Evolutionary conservation across 2,797 vertebrate genomes (phyloP).

Genomic region (Pteronotus mesoamericanus): DNA sequence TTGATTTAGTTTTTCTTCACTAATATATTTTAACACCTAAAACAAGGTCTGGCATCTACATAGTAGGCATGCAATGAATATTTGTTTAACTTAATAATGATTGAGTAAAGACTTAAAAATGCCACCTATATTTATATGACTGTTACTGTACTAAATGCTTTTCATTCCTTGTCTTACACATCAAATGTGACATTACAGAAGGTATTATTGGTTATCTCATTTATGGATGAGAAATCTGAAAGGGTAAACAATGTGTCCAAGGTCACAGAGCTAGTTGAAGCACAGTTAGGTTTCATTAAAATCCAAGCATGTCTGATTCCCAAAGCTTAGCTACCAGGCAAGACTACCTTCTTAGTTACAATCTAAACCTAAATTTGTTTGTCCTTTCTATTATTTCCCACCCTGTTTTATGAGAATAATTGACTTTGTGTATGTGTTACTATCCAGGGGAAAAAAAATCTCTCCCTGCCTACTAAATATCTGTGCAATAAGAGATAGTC

Average conservation of each 20-base stretch:
- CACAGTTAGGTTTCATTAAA: neutral
- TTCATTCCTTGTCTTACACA: neutral
- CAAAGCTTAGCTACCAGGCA: neutral
- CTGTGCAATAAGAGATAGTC: neutral
- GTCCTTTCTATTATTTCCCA: neutral
- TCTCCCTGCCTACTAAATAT: neutral
- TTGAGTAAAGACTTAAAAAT: slow-evolving; percentile 1
- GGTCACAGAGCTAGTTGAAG: neutral
- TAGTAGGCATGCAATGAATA: neutral
- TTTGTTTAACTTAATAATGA: neutral
- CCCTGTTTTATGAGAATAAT: neutral
- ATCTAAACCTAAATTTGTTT: neutral
- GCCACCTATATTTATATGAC: neutral
- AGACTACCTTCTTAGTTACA: neutral
- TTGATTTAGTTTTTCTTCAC: neutral
- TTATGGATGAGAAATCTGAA: neutral
- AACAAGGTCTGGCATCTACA: neutral
- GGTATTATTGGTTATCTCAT: neutral
- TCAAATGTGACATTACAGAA: neutral
- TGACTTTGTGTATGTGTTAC: neutral
- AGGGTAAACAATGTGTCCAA: slow-evolving; percentile 1
- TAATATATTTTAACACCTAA: neutral
- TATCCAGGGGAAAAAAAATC: neutral
- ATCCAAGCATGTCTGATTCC: neutral
- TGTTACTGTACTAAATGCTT: neutral